phyloP scores from a whole-genome alignment of 2,888 invertebrate species.

The Monochamus alternatus region DNA sequence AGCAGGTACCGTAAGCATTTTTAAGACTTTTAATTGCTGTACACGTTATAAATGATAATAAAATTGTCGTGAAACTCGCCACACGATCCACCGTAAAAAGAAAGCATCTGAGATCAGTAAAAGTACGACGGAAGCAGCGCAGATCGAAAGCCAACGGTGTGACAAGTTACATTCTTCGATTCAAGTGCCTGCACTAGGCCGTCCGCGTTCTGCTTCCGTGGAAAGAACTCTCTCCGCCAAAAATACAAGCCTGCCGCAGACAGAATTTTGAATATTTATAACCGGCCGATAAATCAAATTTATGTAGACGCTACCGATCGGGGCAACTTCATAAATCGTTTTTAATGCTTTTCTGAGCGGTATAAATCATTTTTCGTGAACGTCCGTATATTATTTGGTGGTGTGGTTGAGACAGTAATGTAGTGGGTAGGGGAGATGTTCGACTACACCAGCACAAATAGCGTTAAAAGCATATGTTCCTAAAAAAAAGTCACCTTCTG shows the following conservation, averaged over 20 bases:
- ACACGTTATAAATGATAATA: not conserved
- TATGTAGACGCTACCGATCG: not conserved
- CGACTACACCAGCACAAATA: too few relatives aligned
- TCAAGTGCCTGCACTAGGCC: too few relatives aligned
- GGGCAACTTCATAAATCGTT: not conserved
- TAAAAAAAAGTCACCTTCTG: too few relatives aligned
- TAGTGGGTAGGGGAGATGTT: too few relatives aligned
- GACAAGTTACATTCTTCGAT: not conserved
- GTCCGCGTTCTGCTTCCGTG: not conserved
- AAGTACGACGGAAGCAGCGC: constrained; percentile 7
- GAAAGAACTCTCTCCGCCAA: not conserved
- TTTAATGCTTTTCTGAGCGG: not conserved
- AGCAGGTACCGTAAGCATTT: too few relatives aligned
- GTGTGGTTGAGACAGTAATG: not conserved
- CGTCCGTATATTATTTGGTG: not conserved
- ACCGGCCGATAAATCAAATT: not conserved
- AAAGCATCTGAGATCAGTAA: not conserved
- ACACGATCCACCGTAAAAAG: not conserved
- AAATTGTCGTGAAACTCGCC: not conserved
- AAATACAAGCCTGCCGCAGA: not conserved
- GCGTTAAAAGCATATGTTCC: too few relatives aligned
- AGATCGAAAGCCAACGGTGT: constrained; percentile 62
- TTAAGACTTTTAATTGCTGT: not conserved
- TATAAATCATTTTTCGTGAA: not conserved
- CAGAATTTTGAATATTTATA: not conserved